Evolutionary conservation across 2,888 invertebrate genomes (phyloP).

Genomic region (Alloscopus bannaensis): DNA sequence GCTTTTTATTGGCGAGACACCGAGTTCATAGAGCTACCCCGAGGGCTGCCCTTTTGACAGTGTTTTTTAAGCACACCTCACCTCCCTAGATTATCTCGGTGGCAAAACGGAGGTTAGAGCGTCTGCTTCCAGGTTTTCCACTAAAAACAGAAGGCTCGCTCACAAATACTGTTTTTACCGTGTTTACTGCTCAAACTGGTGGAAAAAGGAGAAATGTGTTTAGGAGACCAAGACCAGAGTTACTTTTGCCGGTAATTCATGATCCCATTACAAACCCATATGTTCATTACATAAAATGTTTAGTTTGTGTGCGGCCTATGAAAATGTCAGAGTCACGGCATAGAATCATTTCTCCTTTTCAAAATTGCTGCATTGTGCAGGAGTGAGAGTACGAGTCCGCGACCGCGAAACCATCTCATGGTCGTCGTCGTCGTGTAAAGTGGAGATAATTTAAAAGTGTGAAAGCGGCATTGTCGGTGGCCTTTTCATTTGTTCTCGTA

Average conservation of each 20-base stretch:
- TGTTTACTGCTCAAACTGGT: too few relatives aligned
- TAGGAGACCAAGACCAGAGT: too few relatives aligned
- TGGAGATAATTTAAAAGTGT: slow-evolving; percentile 44
- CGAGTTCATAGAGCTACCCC: not conserved
- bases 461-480: not conserved
- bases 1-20: not conserved
- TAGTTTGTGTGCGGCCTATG: not conserved
- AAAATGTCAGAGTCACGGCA: not conserved
- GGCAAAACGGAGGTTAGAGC: not conserved
- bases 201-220: too few relatives aligned
- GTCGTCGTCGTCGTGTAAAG: slow-evolving; percentile 38
- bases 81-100: not conserved
- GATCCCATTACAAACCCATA: too few relatives aligned
- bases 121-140: too few relatives aligned
- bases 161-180: too few relatives aligned
- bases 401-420: not conserved
- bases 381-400: not conserved
- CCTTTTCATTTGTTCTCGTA: too few relatives aligned
- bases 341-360: too few relatives aligned
- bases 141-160: too few relatives aligned
- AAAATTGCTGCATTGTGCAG: slow-evolving; percentile 1
- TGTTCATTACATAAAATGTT: too few relatives aligned
- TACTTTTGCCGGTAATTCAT: too few relatives aligned
- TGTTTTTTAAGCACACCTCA: not conserved
- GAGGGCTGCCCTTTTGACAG: not conserved